Evolutionary conservation across 1,140 invertebrate genomes (phyloP), one percentile per base, ranked within the genome.

Genomic region (Bombyx mandarina): DNA sequence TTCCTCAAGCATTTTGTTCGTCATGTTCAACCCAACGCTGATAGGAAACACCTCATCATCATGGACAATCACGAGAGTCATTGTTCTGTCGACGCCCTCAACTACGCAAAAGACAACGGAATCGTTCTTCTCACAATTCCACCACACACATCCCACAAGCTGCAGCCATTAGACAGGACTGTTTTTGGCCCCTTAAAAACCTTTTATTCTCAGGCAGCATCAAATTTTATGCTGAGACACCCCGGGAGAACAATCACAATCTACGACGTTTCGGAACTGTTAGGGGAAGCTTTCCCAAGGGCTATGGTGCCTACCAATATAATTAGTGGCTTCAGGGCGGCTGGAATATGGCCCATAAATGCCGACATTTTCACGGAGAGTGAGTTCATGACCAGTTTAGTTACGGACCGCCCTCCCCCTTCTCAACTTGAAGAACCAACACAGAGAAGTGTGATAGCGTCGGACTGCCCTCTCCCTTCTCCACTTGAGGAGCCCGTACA

Each of bases 101-200:
- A 72, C 44, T 75, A 60, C 54, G 65, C 67, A 22, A 73, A 60
- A 60, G 69, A 73, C 8, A 74, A 75, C 65, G 76, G 75, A 10
- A 67, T 86, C 12, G 52, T 65, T 42, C 8, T 83, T 26, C 55
- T 84, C 8, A 65, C 82, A 8, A 59, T 72, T 43, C 70, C 69
- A 44, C 63, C 71, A 52, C 69, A 75, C 47, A 62, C 54, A 44
- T 63, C 55, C 12, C 59, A 72, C 46, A 77, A 77, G 45, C 52
- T 85, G 43, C 81, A 64, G 52, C 82, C 80, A 43, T 61, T 88
- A 26, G 80, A 84, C 59, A 18, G 57, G 12, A 56, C 63, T 43
- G 80, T 87, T 43, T 80, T 69, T 66, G 75, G 73, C 7, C 72
- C 80, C 55, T 72, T 88, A n/a, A 88, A 86, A 60, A 57, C 42